These are phyloP conservation scores for Eretmochelys imbricata DNA, from an alignment of 2,113 vertebrate genomes.

Conservation along the genomic window DNA sequence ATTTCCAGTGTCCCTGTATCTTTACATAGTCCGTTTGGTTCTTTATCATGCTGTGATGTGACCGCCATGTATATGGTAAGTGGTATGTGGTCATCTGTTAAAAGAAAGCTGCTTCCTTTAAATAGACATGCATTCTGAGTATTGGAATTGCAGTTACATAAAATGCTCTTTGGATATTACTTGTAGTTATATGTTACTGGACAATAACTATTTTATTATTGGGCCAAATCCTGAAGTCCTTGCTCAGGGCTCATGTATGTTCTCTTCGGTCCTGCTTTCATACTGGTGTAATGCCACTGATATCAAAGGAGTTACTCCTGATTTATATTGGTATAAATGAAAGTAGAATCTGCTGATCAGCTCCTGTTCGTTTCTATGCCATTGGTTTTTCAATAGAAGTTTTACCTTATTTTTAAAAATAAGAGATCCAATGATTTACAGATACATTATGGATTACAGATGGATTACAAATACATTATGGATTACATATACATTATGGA, in stretches of 20 bases:
- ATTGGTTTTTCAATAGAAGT: not conserved
- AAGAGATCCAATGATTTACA: not conserved
- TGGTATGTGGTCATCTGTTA: not conserved
- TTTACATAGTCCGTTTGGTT: too few relatives aligned
- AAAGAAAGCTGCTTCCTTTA: not conserved
- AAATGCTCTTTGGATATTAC: not conserved
- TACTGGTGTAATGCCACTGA: not conserved
- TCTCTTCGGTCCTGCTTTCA: not conserved
- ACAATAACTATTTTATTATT: not conserved
- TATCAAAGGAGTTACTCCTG: not conserved
- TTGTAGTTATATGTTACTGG: not conserved
- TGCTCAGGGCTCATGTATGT: not conserved
- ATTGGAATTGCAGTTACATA: not conserved
- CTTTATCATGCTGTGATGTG: too few relatives aligned
- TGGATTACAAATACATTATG: not conserved
- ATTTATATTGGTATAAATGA: not conserved
- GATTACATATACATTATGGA: not conserved
- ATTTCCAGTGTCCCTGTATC: too few relatives aligned
- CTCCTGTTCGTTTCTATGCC: not conserved
- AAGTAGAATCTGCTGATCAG: not conserved
- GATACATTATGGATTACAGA: too few relatives aligned
- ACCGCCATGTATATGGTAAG: too few relatives aligned
- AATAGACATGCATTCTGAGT: not conserved
- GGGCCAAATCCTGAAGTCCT: not conserved
- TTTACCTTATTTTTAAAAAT: not conserved